Base-by-base conservation (phyloP, 2,797 vertebrate genomes). In the Sebastes alutus region DNA sequence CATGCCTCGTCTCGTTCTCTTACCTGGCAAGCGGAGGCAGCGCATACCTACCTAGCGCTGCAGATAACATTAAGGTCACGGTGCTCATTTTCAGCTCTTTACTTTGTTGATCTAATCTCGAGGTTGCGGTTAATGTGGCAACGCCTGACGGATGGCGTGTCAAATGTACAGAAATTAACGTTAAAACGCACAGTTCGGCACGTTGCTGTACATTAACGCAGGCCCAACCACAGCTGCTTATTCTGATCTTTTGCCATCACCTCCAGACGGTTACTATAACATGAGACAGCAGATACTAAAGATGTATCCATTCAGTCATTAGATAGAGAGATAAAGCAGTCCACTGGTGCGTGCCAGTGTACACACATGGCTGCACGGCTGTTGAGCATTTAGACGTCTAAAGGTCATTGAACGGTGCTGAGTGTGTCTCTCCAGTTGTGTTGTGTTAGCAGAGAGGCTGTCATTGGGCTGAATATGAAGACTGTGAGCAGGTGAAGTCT, bases 1-100 rank as follows among this genome's bases (percentile, higher is more conserved):
- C 91, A 90, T 92, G 91, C 88, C 89, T 86, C 59, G 55, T 94
- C 92, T 92, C 82, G 75, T 87, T 84, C 62, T 7, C 35, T 72
- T 54, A 82, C 89, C 85, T 89, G 90, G 87, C 81, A 91, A 56
- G 84, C 71, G 3, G 62, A 81, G 29, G 75, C 85, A 77, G 87
- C 72, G 42, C 89, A 90, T 88, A 89, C 90, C 87, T 89, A 67
- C 88, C 83, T 85, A 82, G 76, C 72, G 73, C 67, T 61, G 73
- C 80, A 76, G 79, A 86, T 80, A 86, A 81, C 66, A 72, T 72
- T 77, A 76, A 84, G 75, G 74, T 81, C 56, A 30, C 2, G 33
- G 33, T 46, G 68, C 68, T 85, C 72, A 42, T 83, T 88, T 81
- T 75, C 77, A 88, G 68, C 75, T 61, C 58, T 18, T n/a, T 46